Conservation (phyloP, 2,888 invertebrate species). For the Eudasyphora cyanicolor region DNA sequence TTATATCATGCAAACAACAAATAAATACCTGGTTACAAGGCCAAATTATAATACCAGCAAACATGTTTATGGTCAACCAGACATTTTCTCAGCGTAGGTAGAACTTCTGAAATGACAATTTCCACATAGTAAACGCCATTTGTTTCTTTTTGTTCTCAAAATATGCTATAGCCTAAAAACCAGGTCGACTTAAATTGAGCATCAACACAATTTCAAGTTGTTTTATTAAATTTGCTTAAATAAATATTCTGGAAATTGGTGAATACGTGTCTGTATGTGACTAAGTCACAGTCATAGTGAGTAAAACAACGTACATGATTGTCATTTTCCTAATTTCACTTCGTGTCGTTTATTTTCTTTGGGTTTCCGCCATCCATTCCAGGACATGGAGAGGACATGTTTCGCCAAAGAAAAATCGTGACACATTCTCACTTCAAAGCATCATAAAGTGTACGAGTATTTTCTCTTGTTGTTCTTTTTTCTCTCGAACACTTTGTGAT, state of each 20-base stretch:
- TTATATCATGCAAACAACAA: no score
- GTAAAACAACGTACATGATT: constrained; percentile 31
- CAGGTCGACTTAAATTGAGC: background rate
- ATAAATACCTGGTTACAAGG: no score
- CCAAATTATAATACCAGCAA: no score
- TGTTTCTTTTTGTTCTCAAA: no score
- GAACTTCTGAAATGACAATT: no score
- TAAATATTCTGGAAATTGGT: background rate
- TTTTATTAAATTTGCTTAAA: background rate
- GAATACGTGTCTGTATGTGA: background rate
- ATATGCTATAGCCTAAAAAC: no score
- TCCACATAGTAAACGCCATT: background rate
- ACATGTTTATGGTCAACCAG: no score
- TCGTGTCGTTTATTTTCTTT: background rate
- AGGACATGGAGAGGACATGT: background rate
- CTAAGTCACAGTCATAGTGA: constrained; percentile 46
- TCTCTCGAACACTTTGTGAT: background rate
- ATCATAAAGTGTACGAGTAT: constrained; percentile 6
- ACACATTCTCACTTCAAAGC: constrained; percentile 35
- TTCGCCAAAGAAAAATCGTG: constrained; percentile 40
- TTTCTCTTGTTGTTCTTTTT: background rate
- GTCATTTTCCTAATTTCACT: constrained; percentile 10
- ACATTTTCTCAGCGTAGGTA: no score
- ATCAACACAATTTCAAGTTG: background rate
- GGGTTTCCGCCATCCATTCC: background rate